phyloP scores from a whole-genome alignment of 2,888 invertebrate genomes.

The Lepidocyrtoides sp. region DNA sequence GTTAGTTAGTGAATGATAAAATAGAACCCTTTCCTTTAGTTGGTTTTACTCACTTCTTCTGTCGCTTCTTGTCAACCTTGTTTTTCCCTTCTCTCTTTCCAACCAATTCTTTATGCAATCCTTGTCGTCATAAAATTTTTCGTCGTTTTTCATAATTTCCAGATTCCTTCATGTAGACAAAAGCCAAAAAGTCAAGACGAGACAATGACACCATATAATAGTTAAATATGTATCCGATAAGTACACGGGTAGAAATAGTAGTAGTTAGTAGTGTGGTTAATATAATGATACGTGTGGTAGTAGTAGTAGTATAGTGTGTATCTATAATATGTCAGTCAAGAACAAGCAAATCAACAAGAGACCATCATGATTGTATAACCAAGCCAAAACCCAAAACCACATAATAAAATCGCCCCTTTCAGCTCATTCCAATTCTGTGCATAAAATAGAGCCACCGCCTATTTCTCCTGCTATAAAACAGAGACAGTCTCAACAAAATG shows the following conservation, averaged over 20 bases:
- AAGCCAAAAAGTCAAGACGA: conserved; percentile 73
- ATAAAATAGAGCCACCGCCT: conserved; percentile 74
- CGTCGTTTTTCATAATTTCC: conserved; percentile 78
- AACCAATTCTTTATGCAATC: conserved; percentile 71
- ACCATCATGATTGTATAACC: neutral
- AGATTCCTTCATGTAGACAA: conserved; percentile 73
- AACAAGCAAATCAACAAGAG: conserved; percentile 56
- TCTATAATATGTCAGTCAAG: conserved; percentile 40
- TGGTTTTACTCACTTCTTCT: conserved; percentile 12
- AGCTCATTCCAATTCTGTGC: conserved; percentile 74
- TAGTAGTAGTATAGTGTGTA: conserved; percentile 20
- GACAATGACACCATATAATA: conserved; percentile 64
- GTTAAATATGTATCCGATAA: neutral
- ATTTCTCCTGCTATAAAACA: conserved; percentile 19
- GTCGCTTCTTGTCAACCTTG: conserved; percentile 63
- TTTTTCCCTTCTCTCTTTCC: conserved; percentile 27
- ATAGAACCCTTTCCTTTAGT: conserved; percentile 57
- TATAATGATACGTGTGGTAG: neutral
- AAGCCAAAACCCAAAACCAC: conserved; percentile 64
- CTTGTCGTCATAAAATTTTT: conserved; percentile 75
- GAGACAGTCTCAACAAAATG: neutral
- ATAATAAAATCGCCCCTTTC: conserved; percentile 69
- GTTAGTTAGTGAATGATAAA: conserved; percentile 51
- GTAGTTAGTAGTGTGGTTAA: no score
- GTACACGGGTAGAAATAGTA: no score